Base-by-base conservation (phyloP, 2,113 vertebrate genomes). In the Tonatia bakeri region DNA sequence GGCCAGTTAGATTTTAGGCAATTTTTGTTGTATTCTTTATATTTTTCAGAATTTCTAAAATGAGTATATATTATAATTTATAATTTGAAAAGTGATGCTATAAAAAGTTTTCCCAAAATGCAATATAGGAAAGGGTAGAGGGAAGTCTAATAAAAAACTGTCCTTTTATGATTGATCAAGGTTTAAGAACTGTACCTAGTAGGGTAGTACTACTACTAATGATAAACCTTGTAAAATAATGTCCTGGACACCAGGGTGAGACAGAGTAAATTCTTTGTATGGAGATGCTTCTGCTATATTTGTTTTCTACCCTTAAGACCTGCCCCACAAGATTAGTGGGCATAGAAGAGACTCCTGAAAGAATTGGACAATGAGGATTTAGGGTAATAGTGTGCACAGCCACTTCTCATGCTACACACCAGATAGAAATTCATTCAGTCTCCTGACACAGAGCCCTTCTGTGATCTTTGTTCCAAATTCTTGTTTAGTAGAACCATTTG, bases 21-120 rank as follows among this genome's bases (percentile, higher is more conserved):
- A 45, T 52, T 69, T 59, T 89, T 94, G 26, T 69, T 24, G 15
- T 50, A 70, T 43, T 54, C 14, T 69, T 81, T 54, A 43, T 67
- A 75, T 84, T 73, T 80, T 91, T 95, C 65, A 65, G 6, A 65
- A 76, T 92, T 89, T 82, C 59, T 87, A 47, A 90, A 85, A 80
- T 86, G 19, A 85, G 31, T 2, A 47, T 26, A 4, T 47, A 75
- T 64, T 81, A 85, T 47, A 85, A 80, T 64, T 75, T 81, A 85
- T 43, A 81, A 85, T 65, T 89, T 72, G 31, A 89, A 89, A 85
- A 69, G 14, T 61, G 12, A 90, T 59, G 8, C 52, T 72, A 14
- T 45, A 52, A 50, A 79, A 75, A 76, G 4, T 64, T 22, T 11
- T 26, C 4, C 20, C 77, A 93, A 75, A 89, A 85, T 76, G 89